Conservation (phyloP, 2,888 invertebrate genomes). For the Dicyrtomina minuta region DNA sequence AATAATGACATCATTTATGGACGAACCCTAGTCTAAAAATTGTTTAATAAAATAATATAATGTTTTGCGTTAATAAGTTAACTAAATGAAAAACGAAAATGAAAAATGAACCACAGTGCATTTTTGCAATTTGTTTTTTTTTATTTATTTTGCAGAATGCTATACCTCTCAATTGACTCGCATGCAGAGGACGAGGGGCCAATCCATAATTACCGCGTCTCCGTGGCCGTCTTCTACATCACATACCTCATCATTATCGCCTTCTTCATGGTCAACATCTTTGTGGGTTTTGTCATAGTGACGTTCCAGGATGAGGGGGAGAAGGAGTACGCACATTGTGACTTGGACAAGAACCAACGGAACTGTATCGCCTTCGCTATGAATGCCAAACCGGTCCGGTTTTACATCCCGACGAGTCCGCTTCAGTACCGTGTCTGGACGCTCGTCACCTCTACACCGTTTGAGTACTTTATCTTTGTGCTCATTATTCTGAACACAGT, state of each 20-base stretch:
- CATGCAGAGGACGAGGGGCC: conserved; percentile 62
- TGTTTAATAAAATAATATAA: too few species aligned
- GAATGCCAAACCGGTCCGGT: conserved; percentile 63
- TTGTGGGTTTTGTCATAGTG: conserved; percentile 67
- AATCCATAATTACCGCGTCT: conserved; percentile 63
- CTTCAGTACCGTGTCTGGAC: conserved; percentile 64
- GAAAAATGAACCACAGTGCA: too few species aligned
- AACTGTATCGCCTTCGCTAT: conserved; percentile 66
- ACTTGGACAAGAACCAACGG: conserved; percentile 65
- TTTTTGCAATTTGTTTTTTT: neutral
- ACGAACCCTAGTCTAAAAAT: too few species aligned
- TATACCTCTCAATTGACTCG: conserved; percentile 65
- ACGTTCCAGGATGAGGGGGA: conserved; percentile 67
- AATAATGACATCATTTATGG: too few species aligned
- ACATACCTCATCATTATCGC: conserved; percentile 66
- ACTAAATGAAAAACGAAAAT: too few species aligned
- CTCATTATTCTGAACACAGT: conserved; percentile 66
- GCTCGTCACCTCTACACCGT: conserved; percentile 65
- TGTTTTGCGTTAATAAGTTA: too few species aligned
- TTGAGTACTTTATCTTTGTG: conserved; percentile 65
- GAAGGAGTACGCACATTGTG: conserved; percentile 66
- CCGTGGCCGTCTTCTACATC: conserved; percentile 57
- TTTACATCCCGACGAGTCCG: conserved; percentile 64
- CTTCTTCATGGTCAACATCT: conserved; percentile 69
- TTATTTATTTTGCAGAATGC: conserved; percentile 57